Evolutionary conservation across 1,140 invertebrate species (phyloP).

Genomic region (Pseudomyrmex concolor): DNA sequence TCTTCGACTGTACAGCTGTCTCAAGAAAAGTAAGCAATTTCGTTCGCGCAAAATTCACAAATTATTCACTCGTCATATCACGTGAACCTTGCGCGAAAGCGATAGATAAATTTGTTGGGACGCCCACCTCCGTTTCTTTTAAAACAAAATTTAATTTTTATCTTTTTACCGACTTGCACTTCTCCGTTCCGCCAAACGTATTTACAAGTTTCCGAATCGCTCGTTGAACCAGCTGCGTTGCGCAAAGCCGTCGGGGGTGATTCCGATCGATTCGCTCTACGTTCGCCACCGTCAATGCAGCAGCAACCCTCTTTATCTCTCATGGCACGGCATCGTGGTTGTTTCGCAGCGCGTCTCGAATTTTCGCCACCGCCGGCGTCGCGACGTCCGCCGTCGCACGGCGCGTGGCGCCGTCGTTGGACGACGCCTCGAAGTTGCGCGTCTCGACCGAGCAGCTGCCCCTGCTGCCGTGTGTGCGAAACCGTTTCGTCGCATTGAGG

Average conservation of each 20-base stretch:
- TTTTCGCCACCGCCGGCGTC: conserved; percentile 49
- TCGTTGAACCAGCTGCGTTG: background rate
- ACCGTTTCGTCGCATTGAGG: conserved; percentile 35
- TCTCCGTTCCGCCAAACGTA: background rate
- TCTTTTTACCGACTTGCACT: conserved; percentile 40
- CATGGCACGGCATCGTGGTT: background rate
- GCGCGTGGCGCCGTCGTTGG: conserved; percentile 69
- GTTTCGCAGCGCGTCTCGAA: conserved; percentile 3
- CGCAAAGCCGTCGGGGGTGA: background rate
- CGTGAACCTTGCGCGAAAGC: too few relatives aligned
- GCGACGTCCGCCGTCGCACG: conserved; percentile 50
- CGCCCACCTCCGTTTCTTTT: background rate
- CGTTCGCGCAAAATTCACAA: too few relatives aligned
- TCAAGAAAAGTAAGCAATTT: too few relatives aligned
- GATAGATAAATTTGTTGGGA: too few relatives aligned
- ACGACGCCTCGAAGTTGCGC: conserved; percentile 68
- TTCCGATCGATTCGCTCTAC: background rate
- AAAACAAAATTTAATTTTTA: conserved; percentile 8
- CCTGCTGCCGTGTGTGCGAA: conserved; percentile 8
- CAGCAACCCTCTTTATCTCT: conserved; percentile 70
- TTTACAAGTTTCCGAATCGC: background rate
- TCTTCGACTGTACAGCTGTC: too few relatives aligned
- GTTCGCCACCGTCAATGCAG: conserved; percentile 61
- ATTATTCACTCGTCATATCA: too few relatives aligned
- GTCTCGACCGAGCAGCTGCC: conserved; percentile 46